phyloP scores from a whole-genome alignment of 2,888 invertebrate species.

The Aporophyla lueneburgensis region DNA sequence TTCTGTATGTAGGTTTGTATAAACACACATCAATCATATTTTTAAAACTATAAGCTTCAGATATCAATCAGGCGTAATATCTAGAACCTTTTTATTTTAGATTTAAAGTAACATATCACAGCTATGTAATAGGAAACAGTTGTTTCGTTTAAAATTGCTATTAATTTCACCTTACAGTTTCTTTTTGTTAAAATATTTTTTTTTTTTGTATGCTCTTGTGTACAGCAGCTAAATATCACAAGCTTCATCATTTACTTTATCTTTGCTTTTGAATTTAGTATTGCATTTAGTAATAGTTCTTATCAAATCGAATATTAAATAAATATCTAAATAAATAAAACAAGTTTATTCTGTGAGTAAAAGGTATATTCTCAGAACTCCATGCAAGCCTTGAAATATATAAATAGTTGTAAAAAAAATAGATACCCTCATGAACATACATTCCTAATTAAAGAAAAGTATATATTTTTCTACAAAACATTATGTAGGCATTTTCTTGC shows the following conservation, averaged over 20 bases:
- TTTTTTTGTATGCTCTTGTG: slow-evolving; percentile 4
- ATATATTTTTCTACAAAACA: slow-evolving; percentile 33
- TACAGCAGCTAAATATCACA: slow-evolving; percentile 21
- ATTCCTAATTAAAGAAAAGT: not conserved
- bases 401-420: not conserved
- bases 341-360: not conserved
- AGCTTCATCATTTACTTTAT: slow-evolving; percentile 22
- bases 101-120: slow-evolving; percentile 1
- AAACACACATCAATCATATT: no score
- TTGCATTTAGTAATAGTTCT: slow-evolving; percentile 17
- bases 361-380: slow-evolving; percentile 2
- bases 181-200: not conserved
- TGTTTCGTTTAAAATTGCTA: not conserved
- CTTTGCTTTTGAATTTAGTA: slow-evolving; percentile 22
- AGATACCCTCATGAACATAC: not conserved
- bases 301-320: not conserved
- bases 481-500: not conserved
- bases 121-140: not conserved
- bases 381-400: not conserved
- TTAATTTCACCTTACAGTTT: not conserved
- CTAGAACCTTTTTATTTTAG: slow-evolving; percentile 1
- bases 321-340: slow-evolving; percentile 1
- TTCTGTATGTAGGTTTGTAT: no score
- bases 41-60: no score
- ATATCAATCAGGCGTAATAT: not conserved